phyloP scores from a whole-genome alignment of 2,113 vertebrate species.

The Lampris incognitus region DNA sequence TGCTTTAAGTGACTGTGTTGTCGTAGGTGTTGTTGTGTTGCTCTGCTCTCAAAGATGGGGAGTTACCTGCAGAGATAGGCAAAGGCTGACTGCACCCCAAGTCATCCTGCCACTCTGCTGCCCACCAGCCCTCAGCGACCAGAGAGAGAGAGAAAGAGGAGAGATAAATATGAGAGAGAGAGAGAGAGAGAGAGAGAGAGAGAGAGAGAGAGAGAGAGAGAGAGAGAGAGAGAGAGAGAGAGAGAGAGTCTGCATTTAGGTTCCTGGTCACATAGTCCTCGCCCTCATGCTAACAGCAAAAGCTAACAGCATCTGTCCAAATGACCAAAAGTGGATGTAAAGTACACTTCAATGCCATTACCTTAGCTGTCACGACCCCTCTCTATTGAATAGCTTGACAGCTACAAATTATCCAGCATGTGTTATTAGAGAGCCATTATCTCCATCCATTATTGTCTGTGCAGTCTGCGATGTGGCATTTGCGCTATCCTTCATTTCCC shows the following conservation, averaged over 20 bases:
- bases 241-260: constrained; percentile 23
- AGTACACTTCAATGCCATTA: constrained; percentile 61
- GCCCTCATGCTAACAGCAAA: background rate
- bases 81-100: constrained; percentile 30
- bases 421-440: constrained; percentile 64
- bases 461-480: constrained; percentile 60
- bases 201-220: too few relatives aligned
- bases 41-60: constrained; percentile 34
- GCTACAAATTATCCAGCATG: constrained; percentile 65
- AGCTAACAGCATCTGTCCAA: constrained; percentile 56
- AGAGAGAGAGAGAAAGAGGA: constrained; percentile 27
- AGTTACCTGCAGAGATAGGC: constrained; percentile 34
- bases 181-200: too few relatives aligned
- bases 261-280: background rate
- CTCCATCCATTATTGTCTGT: constrained; percentile 48
- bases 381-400: constrained; percentile 67
- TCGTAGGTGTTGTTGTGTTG: background rate
- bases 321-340: constrained; percentile 52
- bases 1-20: constrained; percentile 1
- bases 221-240: too few relatives aligned
- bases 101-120: constrained; percentile 10
- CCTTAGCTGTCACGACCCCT: constrained; percentile 60
- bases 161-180: background rate
- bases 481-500: constrained; percentile 30
- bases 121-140: constrained; percentile 14